phyloP scores from a whole-genome alignment of 2,888 invertebrate genomes.

The Hanleya hanleyi region DNA sequence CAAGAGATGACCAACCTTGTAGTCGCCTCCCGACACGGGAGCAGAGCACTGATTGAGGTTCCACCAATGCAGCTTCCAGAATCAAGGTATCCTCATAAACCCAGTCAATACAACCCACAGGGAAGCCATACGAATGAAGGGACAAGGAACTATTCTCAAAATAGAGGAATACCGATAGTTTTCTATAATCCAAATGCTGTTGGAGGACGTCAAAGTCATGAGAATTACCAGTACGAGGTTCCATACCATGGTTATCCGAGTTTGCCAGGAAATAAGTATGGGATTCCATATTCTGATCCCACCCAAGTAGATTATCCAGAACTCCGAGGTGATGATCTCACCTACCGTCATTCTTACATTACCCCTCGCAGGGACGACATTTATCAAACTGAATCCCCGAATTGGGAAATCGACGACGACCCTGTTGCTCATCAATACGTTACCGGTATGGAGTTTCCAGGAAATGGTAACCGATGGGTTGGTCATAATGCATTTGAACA shows the following conservation, averaged over 20 bases:
- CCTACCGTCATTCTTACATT: no score
- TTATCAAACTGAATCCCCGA: background rate
- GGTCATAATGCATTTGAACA: no score
- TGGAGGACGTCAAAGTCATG: no score
- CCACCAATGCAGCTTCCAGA: conserved; percentile 32
- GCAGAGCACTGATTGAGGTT: conserved; percentile 38
- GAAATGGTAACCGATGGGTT: no score
- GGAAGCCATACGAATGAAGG: background rate
- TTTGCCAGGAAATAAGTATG: background rate
- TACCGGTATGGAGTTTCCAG: background rate
- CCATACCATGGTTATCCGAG: no score
- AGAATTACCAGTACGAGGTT: no score
- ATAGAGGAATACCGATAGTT: background rate
- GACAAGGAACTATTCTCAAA: background rate
- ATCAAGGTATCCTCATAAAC: background rate
- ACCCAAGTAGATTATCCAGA: no score
- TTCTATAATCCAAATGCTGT: no score
- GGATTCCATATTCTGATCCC: background rate
- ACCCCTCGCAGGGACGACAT: background rate
- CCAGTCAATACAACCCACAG: no score
- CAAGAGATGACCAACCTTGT: conserved; percentile 43
- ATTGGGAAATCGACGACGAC: background rate
- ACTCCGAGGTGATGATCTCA: background rate
- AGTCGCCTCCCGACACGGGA: conserved; percentile 38
- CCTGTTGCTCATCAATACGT: background rate